phyloP scores from a whole-genome alignment of 2,797 vertebrate species.

The Lacerta agilis region DNA sequence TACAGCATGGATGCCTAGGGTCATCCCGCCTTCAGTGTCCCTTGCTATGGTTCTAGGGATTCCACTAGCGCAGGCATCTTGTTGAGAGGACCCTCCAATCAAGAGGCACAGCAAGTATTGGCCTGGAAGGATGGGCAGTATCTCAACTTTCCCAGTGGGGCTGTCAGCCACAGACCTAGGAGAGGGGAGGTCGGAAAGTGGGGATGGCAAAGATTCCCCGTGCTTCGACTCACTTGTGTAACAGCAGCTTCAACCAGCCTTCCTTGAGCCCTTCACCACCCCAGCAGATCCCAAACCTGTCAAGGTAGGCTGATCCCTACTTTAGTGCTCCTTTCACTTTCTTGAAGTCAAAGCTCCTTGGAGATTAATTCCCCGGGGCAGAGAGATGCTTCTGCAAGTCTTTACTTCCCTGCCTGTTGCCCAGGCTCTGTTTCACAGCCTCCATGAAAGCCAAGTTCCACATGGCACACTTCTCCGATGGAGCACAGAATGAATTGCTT shows the following conservation, averaged over 20 bases:
- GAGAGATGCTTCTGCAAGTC: not conserved
- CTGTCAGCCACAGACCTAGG: not conserved
- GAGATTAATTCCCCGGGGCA: too few relatives aligned
- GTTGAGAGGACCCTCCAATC: too few relatives aligned
- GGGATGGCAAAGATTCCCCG: not conserved
- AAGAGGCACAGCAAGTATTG: too few relatives aligned
- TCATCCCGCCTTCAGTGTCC: not conserved
- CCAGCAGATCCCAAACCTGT: too few relatives aligned
- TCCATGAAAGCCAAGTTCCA: not conserved
- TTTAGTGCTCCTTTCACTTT: not conserved
- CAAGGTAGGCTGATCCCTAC: too few relatives aligned
- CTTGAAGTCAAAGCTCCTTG: not conserved
- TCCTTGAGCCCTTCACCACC: not conserved
- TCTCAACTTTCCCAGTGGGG: too few relatives aligned
- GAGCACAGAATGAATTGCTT: not conserved
- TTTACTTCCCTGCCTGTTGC: not conserved
- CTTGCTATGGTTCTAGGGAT: not conserved
- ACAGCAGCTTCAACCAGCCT: not conserved
- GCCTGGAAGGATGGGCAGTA: not conserved
- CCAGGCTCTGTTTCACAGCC: too few relatives aligned
- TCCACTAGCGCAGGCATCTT: too few relatives aligned
- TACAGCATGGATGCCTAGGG: not conserved
- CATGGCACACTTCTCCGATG: too few relatives aligned
- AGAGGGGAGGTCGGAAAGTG: rapidly evolving
- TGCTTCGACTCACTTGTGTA: not conserved